Conservation (phyloP, 2,797 vertebrate genomes). For the Peromyscus aztecus region DNA sequence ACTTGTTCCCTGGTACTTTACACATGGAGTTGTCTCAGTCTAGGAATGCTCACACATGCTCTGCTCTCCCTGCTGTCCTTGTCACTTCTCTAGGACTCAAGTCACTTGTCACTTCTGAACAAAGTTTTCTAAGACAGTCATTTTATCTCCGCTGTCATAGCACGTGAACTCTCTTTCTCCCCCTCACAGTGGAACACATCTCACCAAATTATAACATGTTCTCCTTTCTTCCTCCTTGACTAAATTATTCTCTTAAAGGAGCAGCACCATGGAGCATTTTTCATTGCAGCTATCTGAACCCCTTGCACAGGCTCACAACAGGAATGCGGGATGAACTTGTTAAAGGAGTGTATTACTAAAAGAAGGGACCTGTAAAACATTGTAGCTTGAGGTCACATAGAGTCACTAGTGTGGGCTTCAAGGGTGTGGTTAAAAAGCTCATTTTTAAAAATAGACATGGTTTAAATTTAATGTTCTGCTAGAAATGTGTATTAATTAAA, state of each 20-base stretch:
- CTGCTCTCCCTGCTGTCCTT: background rate
- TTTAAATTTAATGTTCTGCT: slow-evolving; percentile 7
- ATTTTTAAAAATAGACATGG: background rate
- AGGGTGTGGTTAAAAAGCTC: background rate
- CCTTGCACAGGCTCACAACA: background rate
- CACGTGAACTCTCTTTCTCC: background rate
- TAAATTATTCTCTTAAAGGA: slow-evolving; percentile 25
- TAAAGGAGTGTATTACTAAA: background rate
- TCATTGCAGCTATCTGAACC: slow-evolving; percentile 52
- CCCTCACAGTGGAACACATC: background rate
- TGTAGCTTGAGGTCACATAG: background rate
- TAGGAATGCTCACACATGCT: accelerated
- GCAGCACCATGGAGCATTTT: background rate
- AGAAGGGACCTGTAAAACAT: background rate
- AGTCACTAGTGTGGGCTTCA: background rate
- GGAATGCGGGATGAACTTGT: background rate
- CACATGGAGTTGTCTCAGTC: background rate
- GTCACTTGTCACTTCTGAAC: background rate
- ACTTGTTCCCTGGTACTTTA: background rate
- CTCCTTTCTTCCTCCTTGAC: background rate
- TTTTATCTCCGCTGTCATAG: background rate
- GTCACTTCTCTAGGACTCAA: background rate
- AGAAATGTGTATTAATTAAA: background rate
- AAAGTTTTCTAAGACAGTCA: background rate
- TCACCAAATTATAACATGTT: background rate